Percentiles rank a stretch among this genome's conserved stretches.
phyloP scores from a whole-genome alignment of 2,888 invertebrate genomes.

The Polylopha cassiicola region DNA sequence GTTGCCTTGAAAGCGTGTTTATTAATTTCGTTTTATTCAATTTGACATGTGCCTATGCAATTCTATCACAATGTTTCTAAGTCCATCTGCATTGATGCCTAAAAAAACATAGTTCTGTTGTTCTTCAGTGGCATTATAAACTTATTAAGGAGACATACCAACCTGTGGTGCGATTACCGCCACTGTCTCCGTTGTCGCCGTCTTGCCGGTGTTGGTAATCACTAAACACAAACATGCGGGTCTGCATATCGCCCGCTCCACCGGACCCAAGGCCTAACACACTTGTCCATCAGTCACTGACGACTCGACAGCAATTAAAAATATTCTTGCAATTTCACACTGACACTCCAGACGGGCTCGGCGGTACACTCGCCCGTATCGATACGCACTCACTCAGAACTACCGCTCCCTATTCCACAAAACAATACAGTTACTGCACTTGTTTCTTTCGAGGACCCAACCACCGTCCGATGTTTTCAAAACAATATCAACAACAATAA shows the following conservation, averaged over 20 bases:
- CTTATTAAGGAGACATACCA: constrained; percentile 30
- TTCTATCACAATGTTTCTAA: constrained; percentile 4
- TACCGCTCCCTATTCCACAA: constrained; percentile 52
- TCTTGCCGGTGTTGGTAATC: constrained; percentile 56
- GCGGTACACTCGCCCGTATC: constrained; percentile 60
- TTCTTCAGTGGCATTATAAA: neutral
- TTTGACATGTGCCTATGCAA: constrained; percentile 23
- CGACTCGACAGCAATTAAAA: constrained; percentile 42
- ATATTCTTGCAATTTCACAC: constrained; percentile 49
- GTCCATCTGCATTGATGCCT: neutral
- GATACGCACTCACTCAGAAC: constrained; percentile 62
- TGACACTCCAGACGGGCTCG: constrained; percentile 48
- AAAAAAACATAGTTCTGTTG: too few relatives aligned
- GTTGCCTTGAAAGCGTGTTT: constrained; percentile 52
- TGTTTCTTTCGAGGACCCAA: constrained; percentile 47
- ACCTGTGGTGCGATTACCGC: constrained; percentile 67
- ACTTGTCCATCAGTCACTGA: constrained; percentile 66
- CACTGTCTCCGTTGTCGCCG: constrained; percentile 61
- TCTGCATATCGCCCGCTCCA: constrained; percentile 60
- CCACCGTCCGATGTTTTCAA: constrained; percentile 59
- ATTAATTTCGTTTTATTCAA: constrained; percentile 34
- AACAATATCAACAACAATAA: constrained; percentile 50
- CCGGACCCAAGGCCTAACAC: constrained; percentile 47
- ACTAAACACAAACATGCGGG: constrained; percentile 59
- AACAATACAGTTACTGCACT: constrained; percentile 52